Evolutionary conservation across 1,140 invertebrate species (phyloP).

Genomic region (Campoletis sonorensis): DNA sequence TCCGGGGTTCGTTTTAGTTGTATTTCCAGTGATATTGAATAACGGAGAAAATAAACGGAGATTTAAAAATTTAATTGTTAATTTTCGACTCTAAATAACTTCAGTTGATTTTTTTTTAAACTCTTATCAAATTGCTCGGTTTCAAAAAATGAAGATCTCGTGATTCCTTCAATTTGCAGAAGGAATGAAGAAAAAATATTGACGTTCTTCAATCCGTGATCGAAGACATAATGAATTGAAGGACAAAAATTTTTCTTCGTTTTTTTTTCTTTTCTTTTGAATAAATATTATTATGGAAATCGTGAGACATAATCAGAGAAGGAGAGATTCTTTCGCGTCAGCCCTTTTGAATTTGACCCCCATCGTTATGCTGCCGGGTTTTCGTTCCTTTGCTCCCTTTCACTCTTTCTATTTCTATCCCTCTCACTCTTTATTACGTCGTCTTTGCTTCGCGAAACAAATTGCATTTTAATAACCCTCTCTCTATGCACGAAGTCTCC

Average conservation of each 20-base stretch:
- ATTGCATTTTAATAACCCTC: slow-evolving; percentile 52
- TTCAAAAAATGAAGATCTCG: no score
- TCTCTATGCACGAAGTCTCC: slow-evolving; percentile 47
- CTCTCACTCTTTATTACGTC: background rate
- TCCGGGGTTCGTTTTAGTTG: background rate
- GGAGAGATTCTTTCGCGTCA: no score
- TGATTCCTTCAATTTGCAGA: background rate
- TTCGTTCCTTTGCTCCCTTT: background rate
- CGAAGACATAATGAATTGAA: background rate
- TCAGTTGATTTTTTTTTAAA: background rate
- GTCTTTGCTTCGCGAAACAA: slow-evolving; percentile 35
- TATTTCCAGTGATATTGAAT: background rate
- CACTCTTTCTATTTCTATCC: background rate
- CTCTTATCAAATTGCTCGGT: no score
- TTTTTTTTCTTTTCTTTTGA: no score
- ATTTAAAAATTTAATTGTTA: background rate
- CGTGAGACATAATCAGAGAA: no score
- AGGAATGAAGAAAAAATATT: background rate
- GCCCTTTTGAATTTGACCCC: no score
- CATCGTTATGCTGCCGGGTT: no score
- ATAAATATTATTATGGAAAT: no score
- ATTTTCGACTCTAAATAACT: no score
- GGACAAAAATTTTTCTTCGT: no score
- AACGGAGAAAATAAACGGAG: background rate
- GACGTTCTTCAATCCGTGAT: background rate